Evolutionary conservation across 2,113 vertebrate genomes (phyloP), one percentile per base, ranked within the genome.

Genomic region (Lepisosteus osseus): DNA sequence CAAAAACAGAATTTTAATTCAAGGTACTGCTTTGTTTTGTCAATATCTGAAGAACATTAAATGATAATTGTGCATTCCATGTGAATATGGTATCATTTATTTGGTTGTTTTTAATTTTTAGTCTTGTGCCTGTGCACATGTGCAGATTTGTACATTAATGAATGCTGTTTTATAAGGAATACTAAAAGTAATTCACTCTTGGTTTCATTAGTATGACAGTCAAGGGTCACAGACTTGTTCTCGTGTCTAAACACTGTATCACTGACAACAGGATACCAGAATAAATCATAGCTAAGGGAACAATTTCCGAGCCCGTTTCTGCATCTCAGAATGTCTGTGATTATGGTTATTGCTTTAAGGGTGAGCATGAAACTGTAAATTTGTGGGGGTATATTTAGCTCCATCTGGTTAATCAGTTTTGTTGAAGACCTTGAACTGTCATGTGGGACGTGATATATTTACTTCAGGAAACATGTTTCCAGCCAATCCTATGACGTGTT

Each of bases 381-480:
- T 15, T 5, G 9, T 59, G n/a, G 12, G 57, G 57, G 14, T 59
- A 4, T 59, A 15, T 59, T 59, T 59, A 11, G 14, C 14, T 8
- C 3, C 57, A 59, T n/a, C 57, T 59, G 9, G 14, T 59, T 59
- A 1, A n/a, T n/a, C 57, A 11, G 57, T 14, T 2, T 59, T 13
- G 57, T 5, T n/a, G 13, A 59, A 59, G 57, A 59, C n/a, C 12
- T 59, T 59, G 5, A 59, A 13, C 7, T 59, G 57, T 59, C 57
- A 59, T 59, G 57, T 59, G 13, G n/a, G 57, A 59, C 57, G 14
- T 59, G 57, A 59, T 59, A 59, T 59, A 59, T 59, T 59, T 59
- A 59, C 57, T 6, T 15, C 57, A 13, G n/a, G 57, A 14, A 4
- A 13, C 5, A 13, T 59, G 11, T 59, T 59, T n/a, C 57, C 14